Evolutionary conservation across 2,113 vertebrate genomes (phyloP).

Genomic region (Psilopsiagon aurifrons): DNA sequence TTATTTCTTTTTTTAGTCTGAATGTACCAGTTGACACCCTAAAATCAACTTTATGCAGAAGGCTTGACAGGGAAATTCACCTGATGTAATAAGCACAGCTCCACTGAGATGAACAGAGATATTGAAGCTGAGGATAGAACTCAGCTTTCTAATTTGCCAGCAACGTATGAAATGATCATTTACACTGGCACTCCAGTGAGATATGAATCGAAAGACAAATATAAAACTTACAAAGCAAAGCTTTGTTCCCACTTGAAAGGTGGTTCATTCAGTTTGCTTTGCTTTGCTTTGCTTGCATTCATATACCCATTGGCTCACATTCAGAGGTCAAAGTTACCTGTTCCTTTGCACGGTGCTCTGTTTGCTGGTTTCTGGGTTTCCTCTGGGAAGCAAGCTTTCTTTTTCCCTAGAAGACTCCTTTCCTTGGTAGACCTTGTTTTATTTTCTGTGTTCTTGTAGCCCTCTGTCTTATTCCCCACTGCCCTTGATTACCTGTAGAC

Average conservation of each 20-base stretch:
- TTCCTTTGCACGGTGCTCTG: not conserved
- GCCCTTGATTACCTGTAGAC: not conserved
- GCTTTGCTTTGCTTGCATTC: not conserved
- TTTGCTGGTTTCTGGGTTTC: not conserved
- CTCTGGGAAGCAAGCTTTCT: not conserved
- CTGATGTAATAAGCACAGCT: not conserved
- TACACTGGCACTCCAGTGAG: not conserved
- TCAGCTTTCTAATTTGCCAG: not conserved
- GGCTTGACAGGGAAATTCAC: not conserved
- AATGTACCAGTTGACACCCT: not conserved
- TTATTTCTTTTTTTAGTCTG: not conserved
- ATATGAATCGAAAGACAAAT: not conserved
- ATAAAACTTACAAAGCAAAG: not conserved
- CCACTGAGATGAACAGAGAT: not conserved
- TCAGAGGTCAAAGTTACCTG: not conserved
- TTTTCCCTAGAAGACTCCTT: not conserved
- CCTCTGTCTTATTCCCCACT: not conserved
- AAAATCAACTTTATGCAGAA: not conserved
- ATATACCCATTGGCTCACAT: not conserved
- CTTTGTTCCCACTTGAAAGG: not conserved
- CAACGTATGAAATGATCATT: not conserved
- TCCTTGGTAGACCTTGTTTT: not conserved
- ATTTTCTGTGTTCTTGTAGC: not conserved
- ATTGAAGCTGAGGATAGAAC: not conserved
- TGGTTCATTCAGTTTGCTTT: not conserved